Evolutionary conservation across 2,888 invertebrate genomes (phyloP).

Genomic region (Lamellibrachia columna): DNA sequence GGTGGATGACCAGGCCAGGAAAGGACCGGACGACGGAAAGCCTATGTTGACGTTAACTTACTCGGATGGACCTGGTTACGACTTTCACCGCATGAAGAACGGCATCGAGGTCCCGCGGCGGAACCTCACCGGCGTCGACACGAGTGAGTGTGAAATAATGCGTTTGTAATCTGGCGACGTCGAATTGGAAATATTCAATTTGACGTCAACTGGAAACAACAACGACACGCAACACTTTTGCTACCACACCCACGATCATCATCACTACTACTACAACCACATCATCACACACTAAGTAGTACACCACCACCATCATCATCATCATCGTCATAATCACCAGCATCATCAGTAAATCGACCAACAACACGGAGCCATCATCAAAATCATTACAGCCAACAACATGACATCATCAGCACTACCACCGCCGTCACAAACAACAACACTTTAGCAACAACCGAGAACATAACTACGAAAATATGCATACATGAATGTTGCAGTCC

Average conservation of each 20-base stretch:
- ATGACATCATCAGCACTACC: neutral
- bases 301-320: neutral
- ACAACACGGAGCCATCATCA: neutral
- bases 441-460: too few relatives aligned
- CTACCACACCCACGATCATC: too few relatives aligned
- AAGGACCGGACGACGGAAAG: slow-evolving; percentile 41
- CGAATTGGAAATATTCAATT: neutral
- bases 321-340: neutral
- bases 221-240: too few relatives aligned
- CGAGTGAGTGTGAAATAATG: neutral
- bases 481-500: too few relatives aligned
- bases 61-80: slow-evolving; percentile 53
- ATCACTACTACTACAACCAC: too few relatives aligned
- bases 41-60: slow-evolving; percentile 56
- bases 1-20: neutral
- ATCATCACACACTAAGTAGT: too few relatives aligned
- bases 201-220: too few relatives aligned
- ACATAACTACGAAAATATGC: too few relatives aligned
- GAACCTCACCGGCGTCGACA: slow-evolving; percentile 13
- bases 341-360: too few relatives aligned
- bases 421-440: too few relatives aligned
- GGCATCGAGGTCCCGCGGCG: neutral
- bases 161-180: neutral
- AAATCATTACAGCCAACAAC: neutral
- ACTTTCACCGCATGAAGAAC: neutral